Evolutionary conservation across 2,113 vertebrate genomes (phyloP).

Genomic region (Tragelaphus imberbis): DNA sequence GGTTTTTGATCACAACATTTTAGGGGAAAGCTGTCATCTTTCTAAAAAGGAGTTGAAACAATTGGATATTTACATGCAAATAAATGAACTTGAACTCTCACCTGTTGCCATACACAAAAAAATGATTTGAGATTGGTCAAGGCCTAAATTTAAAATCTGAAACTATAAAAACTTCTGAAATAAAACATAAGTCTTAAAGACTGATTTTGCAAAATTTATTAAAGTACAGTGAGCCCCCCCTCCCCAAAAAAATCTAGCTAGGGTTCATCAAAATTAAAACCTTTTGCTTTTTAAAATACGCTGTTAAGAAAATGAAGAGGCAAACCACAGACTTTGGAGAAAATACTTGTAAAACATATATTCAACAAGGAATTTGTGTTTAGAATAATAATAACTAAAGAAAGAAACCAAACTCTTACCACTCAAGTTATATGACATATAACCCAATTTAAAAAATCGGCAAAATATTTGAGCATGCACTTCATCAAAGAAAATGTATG

Average conservation of each 20-base stretch:
- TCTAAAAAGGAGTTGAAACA: not conserved
- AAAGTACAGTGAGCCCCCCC: not conserved
- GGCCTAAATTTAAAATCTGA: not conserved
- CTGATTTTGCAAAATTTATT: not conserved
- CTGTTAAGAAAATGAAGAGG: not conserved
- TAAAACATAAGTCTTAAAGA: not conserved
- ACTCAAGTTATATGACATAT: not conserved
- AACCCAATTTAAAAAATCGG: not conserved
- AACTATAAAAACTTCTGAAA: not conserved
- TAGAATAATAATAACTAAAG: not conserved
- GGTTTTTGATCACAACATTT: not conserved
- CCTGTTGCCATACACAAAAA: not conserved
- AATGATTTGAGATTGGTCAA: not conserved
- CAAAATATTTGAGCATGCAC: not conserved
- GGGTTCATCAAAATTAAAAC: not conserved
- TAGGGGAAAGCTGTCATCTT: not conserved
- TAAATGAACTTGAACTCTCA: not conserved
- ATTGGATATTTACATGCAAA: not conserved
- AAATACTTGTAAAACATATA: not conserved
- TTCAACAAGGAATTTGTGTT: not conserved
- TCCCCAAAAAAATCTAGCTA: not conserved
- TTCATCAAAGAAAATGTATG: not conserved
- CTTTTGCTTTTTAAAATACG: not conserved
- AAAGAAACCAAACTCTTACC: not conserved
- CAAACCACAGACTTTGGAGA: not conserved